Evolutionary conservation across 2,797 vertebrate genomes (phyloP).

Genomic region (Erithacus rubecula): DNA sequence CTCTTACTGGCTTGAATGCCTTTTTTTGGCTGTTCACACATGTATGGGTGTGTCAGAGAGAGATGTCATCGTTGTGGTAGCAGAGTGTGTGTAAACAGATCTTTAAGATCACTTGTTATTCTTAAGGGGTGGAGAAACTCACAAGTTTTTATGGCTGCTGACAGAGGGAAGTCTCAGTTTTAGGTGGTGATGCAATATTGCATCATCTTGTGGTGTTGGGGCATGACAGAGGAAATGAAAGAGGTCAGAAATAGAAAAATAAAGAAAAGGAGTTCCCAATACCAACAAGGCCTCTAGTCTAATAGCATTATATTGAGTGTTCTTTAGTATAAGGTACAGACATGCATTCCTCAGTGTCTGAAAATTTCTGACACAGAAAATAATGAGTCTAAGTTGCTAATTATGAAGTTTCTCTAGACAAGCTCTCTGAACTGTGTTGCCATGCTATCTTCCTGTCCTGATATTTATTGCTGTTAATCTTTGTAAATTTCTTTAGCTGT

Average conservation of each 20-base stretch:
- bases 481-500: background rate
- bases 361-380: background rate
- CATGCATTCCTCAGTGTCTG: background rate
- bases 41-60: background rate
- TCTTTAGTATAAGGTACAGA: background rate
- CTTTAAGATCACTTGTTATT: background rate
- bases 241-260: conserved; percentile 30
- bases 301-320: background rate
- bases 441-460: background rate
- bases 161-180: conserved; percentile 5
- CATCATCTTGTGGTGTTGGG: conserved; percentile 36
- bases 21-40: background rate
- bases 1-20: background rate
- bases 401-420: background rate
- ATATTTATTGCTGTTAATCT: background rate
- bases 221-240: conserved; percentile 37
- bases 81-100: background rate
- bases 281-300: background rate
- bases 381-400: background rate
- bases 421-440: background rate
- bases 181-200: conserved; percentile 50
- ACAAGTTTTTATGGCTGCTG: background rate
- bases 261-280: background rate
- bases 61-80: background rate
- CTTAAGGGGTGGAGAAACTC: background rate